These are phyloP conservation scores for Nannobrachium achirus DNA, from an alignment of 2,113 vertebrate genomes.

Conservation along the genomic window DNA sequence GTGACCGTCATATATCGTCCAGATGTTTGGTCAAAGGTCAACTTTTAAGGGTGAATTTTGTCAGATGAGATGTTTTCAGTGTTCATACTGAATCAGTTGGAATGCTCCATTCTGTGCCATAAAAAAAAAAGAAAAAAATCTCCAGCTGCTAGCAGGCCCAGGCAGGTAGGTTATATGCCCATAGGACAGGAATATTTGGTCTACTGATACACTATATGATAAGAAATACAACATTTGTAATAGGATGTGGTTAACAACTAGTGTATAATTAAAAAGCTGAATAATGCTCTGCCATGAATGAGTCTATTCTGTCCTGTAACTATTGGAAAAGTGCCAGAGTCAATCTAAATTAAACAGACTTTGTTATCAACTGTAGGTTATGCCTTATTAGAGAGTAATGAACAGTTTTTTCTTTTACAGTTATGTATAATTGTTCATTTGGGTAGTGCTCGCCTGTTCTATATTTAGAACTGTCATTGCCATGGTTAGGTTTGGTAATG, in stretches of 20 bases:
- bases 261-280: not conserved
- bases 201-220: slow-evolving; percentile 12
- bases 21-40: slow-evolving; percentile 16
- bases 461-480: slow-evolving; percentile 34
- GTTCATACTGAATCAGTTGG: not conserved
- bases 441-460: slow-evolving; percentile 6
- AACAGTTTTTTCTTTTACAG: not conserved
- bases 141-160: slow-evolving; percentile 40
- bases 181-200: slow-evolving; percentile 38
- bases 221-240: not conserved
- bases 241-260: not conserved
- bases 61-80: not conserved
- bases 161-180: slow-evolving; percentile 40
- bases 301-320: not conserved
- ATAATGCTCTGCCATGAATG: not conserved
- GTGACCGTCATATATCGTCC: not conserved
- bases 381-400: too few relatives aligned
- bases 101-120: slow-evolving; percentile 43
- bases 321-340: not conserved
- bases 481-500: not conserved
- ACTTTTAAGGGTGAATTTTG: slow-evolving; percentile 8
- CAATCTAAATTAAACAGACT: not conserved
- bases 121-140: slow-evolving; percentile 3
- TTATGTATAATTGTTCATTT: not conserved
- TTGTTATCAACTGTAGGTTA: not conserved